Conservation (phyloP, 1,140 invertebrate species). For the Halesus radiatus region DNA sequence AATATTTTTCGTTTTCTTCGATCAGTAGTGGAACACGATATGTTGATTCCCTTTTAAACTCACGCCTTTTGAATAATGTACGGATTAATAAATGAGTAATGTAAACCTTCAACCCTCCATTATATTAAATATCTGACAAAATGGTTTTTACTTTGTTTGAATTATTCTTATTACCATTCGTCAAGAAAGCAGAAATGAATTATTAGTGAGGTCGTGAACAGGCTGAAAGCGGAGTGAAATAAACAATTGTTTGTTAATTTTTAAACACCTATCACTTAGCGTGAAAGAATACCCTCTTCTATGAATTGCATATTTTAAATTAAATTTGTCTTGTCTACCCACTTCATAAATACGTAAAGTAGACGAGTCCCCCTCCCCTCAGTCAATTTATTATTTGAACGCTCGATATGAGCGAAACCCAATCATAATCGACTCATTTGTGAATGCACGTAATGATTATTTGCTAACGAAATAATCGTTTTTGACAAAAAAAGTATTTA, state of each 20-base stretch:
- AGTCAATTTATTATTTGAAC: background rate
- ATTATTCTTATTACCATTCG: background rate
- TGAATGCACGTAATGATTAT: too few relatives aligned
- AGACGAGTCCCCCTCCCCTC: background rate
- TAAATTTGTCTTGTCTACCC: background rate
- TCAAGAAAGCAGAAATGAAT: background rate
- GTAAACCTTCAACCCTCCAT: too few relatives aligned
- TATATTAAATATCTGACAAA: background rate
- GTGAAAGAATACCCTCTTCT: background rate
- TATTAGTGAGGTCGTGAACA: conserved; percentile 29
- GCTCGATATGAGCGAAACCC: conserved; percentile 5
- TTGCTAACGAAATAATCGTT: too few relatives aligned
- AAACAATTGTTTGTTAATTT: conserved; percentile 34
- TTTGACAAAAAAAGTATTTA: too few relatives aligned
- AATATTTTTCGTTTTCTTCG: too few relatives aligned
- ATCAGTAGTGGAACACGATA: too few relatives aligned
- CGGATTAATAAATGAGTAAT: too few relatives aligned
- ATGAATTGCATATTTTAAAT: background rate
- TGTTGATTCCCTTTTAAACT: too few relatives aligned
- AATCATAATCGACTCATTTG: background rate
- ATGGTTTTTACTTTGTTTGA: background rate
- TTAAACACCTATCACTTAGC: conserved; percentile 12
- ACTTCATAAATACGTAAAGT: background rate
- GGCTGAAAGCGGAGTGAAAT: background rate
- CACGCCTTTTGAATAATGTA: too few relatives aligned